Evolutionary conservation across 2,113 vertebrate species (phyloP).

Genomic region (Elachura formosa): DNA sequence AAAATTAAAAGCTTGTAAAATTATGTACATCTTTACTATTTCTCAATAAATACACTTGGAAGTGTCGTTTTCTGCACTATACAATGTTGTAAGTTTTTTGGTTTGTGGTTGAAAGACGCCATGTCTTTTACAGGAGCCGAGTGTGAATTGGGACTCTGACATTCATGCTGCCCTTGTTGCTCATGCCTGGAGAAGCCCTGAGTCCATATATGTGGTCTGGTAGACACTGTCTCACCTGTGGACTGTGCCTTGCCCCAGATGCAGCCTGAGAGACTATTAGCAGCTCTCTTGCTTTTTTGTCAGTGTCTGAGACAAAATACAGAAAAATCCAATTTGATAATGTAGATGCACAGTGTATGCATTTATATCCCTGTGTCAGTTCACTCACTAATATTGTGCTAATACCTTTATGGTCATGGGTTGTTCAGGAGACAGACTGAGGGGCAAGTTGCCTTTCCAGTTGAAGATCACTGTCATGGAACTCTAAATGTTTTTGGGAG

Average conservation of each 20-base stretch:
- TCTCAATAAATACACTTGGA: slow-evolving; percentile 81
- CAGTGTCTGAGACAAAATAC: neutral
- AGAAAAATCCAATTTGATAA: neutral
- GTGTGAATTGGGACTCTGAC: neutral
- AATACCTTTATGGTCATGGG: neutral
- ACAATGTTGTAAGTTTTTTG: slow-evolving; percentile 31
- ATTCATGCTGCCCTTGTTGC: accelerated
- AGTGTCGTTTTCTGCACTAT: slow-evolving; percentile 70
- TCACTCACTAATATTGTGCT: neutral
- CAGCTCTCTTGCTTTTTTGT: neutral
- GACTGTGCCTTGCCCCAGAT: neutral
- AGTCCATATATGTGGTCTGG: neutral
- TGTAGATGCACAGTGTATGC: neutral
- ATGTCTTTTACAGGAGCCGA: neutral
- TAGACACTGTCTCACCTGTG: neutral
- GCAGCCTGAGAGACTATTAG: neutral
- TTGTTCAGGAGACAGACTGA: neutral
- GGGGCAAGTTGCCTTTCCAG: neutral
- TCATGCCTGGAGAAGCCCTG: neutral
- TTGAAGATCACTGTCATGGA: neutral
- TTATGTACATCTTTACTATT: slow-evolving; percentile 80
- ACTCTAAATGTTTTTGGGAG: neutral
- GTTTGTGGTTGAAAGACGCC: neutral
- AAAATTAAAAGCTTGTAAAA: slow-evolving; percentile 80
- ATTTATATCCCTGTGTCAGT: neutral